Evolutionary conservation across 2,888 invertebrate genomes (phyloP).

Genomic region (Alloscopus bannaensis): DNA sequence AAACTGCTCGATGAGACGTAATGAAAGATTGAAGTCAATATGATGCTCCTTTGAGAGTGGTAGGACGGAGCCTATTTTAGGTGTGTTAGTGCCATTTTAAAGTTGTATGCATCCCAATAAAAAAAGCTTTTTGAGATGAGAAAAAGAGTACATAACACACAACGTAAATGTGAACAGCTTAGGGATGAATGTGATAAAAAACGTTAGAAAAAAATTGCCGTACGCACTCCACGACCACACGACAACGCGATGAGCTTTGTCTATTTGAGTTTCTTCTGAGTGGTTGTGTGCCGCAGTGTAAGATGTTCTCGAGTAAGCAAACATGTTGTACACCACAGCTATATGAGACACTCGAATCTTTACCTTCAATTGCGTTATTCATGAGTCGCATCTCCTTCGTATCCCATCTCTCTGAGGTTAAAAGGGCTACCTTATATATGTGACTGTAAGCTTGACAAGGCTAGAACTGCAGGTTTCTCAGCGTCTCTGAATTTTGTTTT

Average conservation of each 20-base stretch:
- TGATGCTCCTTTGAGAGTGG: no score
- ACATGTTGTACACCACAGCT: background rate
- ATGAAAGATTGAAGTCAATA: conserved; percentile 3
- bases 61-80: no score
- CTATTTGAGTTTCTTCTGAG: background rate
- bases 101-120: no score
- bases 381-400: background rate
- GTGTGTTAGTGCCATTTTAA: no score
- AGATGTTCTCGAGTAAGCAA: background rate
- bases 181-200: no score
- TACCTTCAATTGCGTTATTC: background rate
- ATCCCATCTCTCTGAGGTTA: background rate
- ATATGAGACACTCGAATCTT: no score
- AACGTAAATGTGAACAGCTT: no score
- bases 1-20: background rate
- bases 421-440: background rate
- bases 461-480: background rate
- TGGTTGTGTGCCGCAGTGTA: background rate
- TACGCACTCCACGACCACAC: background rate
- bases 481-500: background rate
- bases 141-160: no score
- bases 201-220: background rate
- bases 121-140: no score
- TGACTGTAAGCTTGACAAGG: no score
- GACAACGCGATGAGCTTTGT: background rate